Base-by-base conservation (phyloP, 1,140 invertebrate genomes). In the Meloidogyne floridensis region DNA sequence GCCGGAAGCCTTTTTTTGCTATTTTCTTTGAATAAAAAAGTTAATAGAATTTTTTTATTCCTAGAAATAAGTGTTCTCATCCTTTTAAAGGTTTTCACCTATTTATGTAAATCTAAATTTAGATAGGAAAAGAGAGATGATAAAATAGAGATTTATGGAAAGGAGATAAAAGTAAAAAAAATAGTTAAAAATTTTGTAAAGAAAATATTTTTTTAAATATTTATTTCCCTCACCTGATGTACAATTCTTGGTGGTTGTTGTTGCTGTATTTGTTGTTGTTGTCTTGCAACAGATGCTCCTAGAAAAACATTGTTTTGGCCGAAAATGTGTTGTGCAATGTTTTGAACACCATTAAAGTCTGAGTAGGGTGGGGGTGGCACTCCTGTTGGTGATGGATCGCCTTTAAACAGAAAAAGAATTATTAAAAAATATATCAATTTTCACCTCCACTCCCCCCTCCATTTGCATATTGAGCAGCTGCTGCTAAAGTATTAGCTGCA, bases 301-400 rank as follows among this genome's bases (percentile, higher is more conserved):
- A 79, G 10, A 8, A 79, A 79, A 69, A 72, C 72, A 71, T 71
- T 79, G 15, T 32, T 43, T 15, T 69, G 65, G n/a, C 77, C 77
- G 10, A 79, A 79, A 79, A 79, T 79, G 13, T 79, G 77, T 72
- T 87, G 86, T 72, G 85, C 86, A 77, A 84, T 84, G 75, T 84
- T 84, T 65, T 79, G 59, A n/a, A 86, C 82, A 15, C 86, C 86
- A 72, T 86, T 87, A 80, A 86, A 86, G 65, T 86, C 85, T 18
- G 86, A 59, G 15, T 81, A 71, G 20, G 65, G 51, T 20, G 42
- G 43, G 10, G 75, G 70, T 43, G 71, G 18, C 15, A 32, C 54
- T n/a, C 18, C 71, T 10, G 77, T 65, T 18, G 69, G 42, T 53
- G 18, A 53, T 20, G 53, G 43, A 65, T 65, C 15, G n/a, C 59